Evolutionary conservation across 2,888 invertebrate genomes (phyloP), one percentile per base, ranked within the genome.

Genomic region (Epistrophella euchroma): DNA sequence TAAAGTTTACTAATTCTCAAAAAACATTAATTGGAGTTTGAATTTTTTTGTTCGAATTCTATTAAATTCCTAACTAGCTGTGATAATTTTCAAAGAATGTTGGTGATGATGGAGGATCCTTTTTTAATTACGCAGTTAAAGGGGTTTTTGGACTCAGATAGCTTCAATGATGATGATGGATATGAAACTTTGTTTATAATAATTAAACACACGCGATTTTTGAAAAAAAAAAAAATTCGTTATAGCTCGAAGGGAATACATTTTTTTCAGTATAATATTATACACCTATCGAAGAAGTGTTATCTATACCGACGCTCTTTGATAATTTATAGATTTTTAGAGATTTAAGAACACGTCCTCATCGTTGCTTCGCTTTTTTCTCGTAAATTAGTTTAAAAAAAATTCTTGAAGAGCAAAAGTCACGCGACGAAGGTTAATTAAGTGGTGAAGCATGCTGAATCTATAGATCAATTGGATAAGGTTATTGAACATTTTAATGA

Each of bases 31-130:
- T 66, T 32, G 32, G 32, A 66, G 32, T 47, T 28, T 32, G 15
- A 32, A 6, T 4, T 66, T 17, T 28, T 45, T 10, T 45, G 6
- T 13, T 47, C 47, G n/a, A 76, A 47, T 52, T 32, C 62, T 25
- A 55, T 76, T 64, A 77, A 77, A 62, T 68, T 52, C 47, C 40
- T 43, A 77, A 71, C 70, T 56, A 56, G 47, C 64, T 70, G 75
- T 70, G 70, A 75, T 70, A 58, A 75, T 32, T 62, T 40, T 75
- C 11, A 15, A 74, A 37, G 52, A 68, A 68, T 68, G 45, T 50
- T 47, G 6, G 13, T 19, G 37, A 60, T 70, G 28, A 60, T 70
- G 19, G 81, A 77, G 58, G 56, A 82, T 72, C 72, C 81, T 76
- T 70, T 32, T 64, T 82, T 82, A 77, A 77, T 72, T 77, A 50